phyloP scores from a whole-genome alignment of 35 echinoderm and acorn worm genomes.

The Acanthaster planci region DNA sequence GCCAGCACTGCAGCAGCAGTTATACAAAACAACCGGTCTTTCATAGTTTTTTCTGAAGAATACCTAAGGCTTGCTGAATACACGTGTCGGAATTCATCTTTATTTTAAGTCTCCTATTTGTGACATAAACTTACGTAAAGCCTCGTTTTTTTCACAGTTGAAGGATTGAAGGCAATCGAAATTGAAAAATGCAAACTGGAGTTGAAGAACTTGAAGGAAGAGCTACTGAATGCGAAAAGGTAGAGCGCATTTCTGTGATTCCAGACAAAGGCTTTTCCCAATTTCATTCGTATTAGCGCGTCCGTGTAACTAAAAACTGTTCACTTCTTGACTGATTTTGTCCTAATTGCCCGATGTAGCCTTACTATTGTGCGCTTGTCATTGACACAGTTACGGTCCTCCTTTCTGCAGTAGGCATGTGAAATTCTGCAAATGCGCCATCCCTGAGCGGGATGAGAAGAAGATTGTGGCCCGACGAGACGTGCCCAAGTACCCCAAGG shows the following conservation, averaged over 20 bases:
- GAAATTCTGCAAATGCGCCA: slow-evolving; percentile 75
- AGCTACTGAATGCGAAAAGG: slow-evolving; percentile 66
- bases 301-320: no score
- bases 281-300: no score
- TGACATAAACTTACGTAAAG: not conserved
- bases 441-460: slow-evolving; percentile 56
- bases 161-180: slow-evolving; percentile 86
- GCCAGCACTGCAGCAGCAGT: no score
- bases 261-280: no score
- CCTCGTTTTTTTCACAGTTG: slow-evolving; percentile 46
- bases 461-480: slow-evolving; percentile 68
- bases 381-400: not conserved
- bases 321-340: no score
- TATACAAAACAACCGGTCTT: no score
- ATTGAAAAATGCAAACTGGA: slow-evolving; percentile 94
- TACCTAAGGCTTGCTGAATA: not conserved
- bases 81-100: not conserved
- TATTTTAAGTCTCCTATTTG: not conserved
- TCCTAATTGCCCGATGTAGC: no score
- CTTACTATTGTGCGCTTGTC: not conserved
- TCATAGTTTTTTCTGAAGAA: no score
- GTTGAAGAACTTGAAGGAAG: slow-evolving; percentile 61
- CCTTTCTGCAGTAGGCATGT: slow-evolving; percentile 57
- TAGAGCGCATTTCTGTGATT: slow-evolving; percentile 17
- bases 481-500: slow-evolving; percentile 92